Percentiles rank a stretch among this genome's conserved stretches.
Evolutionary conservation across 1,140 invertebrate genomes (phyloP).

Genomic region (Drosophila simulans): DNA sequence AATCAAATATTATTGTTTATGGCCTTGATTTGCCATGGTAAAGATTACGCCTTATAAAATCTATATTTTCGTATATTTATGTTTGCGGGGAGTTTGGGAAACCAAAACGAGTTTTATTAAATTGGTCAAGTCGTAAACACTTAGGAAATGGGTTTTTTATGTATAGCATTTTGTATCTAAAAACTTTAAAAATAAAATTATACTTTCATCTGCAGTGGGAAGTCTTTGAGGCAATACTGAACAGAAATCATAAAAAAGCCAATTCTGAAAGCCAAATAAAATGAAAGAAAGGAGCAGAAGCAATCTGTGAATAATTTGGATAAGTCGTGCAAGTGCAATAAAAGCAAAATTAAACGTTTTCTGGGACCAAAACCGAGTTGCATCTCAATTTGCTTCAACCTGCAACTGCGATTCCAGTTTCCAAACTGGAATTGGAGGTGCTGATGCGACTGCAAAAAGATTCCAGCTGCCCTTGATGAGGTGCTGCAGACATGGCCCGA

Average conservation of each 20-base stretch:
- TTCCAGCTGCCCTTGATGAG: slow-evolving; percentile 61
- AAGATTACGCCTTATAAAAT: slow-evolving; percentile 17
- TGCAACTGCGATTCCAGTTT: slow-evolving; percentile 7
- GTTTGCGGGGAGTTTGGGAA: background rate
- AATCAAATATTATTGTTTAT: slow-evolving; percentile 32
- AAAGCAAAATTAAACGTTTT: slow-evolving; percentile 75
- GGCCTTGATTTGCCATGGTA: slow-evolving; percentile 17
- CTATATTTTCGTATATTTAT: slow-evolving; percentile 4
- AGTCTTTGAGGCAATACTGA: background rate
- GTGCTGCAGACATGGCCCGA: slow-evolving; percentile 68
- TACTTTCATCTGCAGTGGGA: too few species aligned
- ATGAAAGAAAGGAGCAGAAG: slow-evolving; percentile 13
- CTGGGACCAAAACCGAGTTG: slow-evolving; percentile 37
- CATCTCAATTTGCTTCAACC: slow-evolving; percentile 68
- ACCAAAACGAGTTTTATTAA: slow-evolving; percentile 5
- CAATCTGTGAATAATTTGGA: slow-evolving; percentile 67
- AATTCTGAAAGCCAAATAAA: too few species aligned
- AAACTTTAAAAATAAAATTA: background rate
- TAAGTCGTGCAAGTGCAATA: slow-evolving; percentile 77
- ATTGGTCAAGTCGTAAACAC: background rate
- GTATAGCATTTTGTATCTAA: background rate
- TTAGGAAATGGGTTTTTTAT: background rate
- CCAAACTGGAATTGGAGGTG: slow-evolving; percentile 9
- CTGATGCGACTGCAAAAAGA: slow-evolving; percentile 29
- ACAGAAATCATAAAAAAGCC: too few species aligned